Base-by-base conservation (phyloP, 2,888 invertebrate genomes). In the Pemphredon lugubris region DNA sequence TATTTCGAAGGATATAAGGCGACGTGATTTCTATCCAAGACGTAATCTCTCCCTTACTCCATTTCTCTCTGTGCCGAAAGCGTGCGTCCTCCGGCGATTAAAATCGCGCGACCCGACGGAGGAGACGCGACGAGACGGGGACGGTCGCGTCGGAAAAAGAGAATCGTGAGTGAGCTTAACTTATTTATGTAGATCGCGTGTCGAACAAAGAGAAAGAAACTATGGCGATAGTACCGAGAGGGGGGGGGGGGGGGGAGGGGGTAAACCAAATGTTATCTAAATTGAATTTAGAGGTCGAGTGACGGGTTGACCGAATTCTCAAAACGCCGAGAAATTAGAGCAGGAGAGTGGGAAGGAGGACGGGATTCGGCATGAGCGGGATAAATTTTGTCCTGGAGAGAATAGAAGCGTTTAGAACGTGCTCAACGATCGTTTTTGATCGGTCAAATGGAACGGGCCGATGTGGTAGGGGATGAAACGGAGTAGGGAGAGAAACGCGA, bases 161-260 rank as follows among this genome's bases (percentile, higher is more conserved):
- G n/a, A 30, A 9, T 13, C 42, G 51, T 20, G 39, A 37, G 51
- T 45, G 51, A 61, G 48, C 39, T 40, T 30, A 39, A 39, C n/a
- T 39, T 47, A 39, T 37, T 47, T 63, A 16, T 2, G 13, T 37
- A 14, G 34, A n/a, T n/a, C n/a, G n/a, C n/a, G n/a, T 32, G n/a
- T 20, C 48, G 30, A 23, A 1, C 11, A 20, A 20, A n/a, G 20
- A 32, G 5, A 20, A 14, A 13, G n/a, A 13, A 9, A 20, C 14
- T 4, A 16, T 1, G 23, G 26, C 6, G 39, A 34, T 3, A 30
- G 7, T 6, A 30, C 7, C 9, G 6, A 30, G 9, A 30, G 9
- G 30, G 30, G 6, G 6, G 7, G 30, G 9, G 30, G 1, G 7
- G 30, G 7, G 30, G 9, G 30, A n/a, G 34, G 3, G n/a, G n/a